Percentiles rank a stretch among this genome's conserved stretches.
Evolutionary conservation across 2,888 invertebrate genomes (phyloP).

Genomic region (Linnaemya vulpina): DNA sequence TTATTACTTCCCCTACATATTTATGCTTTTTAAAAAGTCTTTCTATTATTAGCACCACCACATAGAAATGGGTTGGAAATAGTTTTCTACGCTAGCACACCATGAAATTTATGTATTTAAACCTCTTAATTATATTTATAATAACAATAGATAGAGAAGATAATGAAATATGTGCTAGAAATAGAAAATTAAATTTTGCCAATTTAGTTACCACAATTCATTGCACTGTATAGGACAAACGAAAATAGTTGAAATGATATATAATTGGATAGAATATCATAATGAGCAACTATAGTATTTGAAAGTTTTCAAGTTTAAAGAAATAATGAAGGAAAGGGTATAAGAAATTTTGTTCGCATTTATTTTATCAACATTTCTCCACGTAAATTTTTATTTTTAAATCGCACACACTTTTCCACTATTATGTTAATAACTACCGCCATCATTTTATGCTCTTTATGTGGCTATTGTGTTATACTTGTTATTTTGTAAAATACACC

Average conservation of each 20-base stretch:
- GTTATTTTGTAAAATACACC: neutral
- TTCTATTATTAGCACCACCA: too few species aligned
- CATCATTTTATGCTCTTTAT: constrained; percentile 1
- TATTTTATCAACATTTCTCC: neutral
- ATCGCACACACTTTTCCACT: constrained; percentile 20
- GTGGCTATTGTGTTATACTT: constrained; percentile 21
- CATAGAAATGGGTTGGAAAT: too few species aligned
- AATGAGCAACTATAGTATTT: neutral
- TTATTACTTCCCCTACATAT: too few species aligned
- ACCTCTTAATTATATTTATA: too few species aligned
- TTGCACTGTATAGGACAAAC: too few species aligned
- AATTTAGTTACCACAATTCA: too few species aligned
- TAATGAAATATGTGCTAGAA: too few species aligned
- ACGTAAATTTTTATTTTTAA: neutral
- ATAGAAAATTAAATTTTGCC: too few species aligned
- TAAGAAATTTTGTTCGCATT: neutral
- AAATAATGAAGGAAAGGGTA: neutral
- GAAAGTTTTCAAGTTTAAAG: constrained; percentile 1
- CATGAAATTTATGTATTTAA: too few species aligned
- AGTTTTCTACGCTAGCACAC: too few species aligned
- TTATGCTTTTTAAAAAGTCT: too few species aligned
- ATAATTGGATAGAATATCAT: neutral
- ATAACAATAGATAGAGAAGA: too few species aligned
- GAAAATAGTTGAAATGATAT: neutral
- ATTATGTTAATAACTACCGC: neutral